Conservation (phyloP, 2,888 invertebrate species). For the Spodoptera picta region DNA sequence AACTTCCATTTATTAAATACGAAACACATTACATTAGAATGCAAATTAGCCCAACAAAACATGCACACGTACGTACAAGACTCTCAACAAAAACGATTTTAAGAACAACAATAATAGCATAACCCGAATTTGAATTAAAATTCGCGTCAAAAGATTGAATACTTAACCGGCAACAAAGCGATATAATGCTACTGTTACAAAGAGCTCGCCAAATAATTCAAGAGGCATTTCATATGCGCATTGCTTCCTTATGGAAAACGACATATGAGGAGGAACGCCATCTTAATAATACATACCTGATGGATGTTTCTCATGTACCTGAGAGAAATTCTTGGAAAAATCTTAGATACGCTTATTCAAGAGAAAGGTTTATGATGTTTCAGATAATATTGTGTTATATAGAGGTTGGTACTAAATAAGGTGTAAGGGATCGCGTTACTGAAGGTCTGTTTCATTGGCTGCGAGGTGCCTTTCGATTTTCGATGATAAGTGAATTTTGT, state of each 20-base stretch:
- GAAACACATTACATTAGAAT: too few species aligned
- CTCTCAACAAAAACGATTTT: too few species aligned
- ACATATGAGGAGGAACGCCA: constrained; percentile 39
- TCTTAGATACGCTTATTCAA: constrained; percentile 33
- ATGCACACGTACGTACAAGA: too few species aligned
- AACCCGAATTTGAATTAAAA: constrained; percentile 44
- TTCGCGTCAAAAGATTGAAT: constrained; percentile 43
- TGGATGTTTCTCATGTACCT: constrained; percentile 29
- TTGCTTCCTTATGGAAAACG: constrained; percentile 54
- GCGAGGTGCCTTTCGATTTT: too few species aligned
- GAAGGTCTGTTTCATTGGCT: too few species aligned
- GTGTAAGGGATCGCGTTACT: too few species aligned
- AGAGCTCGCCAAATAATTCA: constrained; percentile 53
- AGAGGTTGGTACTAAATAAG: too few species aligned
- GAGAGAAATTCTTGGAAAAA: constrained; percentile 33
- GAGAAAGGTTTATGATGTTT: not conserved
- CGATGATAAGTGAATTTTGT: too few species aligned
- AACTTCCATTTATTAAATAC: too few species aligned
- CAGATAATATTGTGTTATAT: not conserved
- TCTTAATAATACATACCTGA: constrained; percentile 58
- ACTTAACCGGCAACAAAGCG: constrained; percentile 47
- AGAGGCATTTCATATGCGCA: constrained; percentile 58
- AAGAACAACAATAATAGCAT: constrained; percentile 1
- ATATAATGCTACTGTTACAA: constrained; percentile 43
- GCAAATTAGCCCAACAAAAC: too few species aligned